Evolutionary conservation across 2,113 vertebrate genomes (phyloP), one percentile per base, ranked within the genome.

Genomic region (Prochilodus magdalenae): DNA sequence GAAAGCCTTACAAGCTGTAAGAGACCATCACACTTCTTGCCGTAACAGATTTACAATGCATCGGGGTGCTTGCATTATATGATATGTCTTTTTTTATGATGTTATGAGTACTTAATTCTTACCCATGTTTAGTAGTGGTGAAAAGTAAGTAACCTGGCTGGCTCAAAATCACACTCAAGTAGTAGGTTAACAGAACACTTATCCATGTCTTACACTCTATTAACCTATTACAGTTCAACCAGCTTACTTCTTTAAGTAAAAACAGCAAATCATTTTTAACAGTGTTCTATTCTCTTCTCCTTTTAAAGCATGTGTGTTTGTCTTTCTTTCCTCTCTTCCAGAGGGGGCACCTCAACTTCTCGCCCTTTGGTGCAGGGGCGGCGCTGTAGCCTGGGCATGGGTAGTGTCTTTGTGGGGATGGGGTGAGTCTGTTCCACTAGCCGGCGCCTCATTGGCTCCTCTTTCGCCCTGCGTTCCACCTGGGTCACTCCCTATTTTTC

Each of bases 261-360:
- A 22, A 55, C 51, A 55, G 3, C 51, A 55, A 22, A 44, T n/a
- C 20, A 57, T 60, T 60, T 60, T 60, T 44, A 15, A n/a, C 22
- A 22, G 22, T 20, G 29, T 18, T 30, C 10, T 60, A 60, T 65
- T 30, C 27, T 76, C 29, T 49, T 27, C 26, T 53, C 5, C 20
- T 83, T n/a, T 77, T 86, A 44, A 63, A 69, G 36, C 10, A 4
- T 62, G n/a, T 72, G 24, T 33, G 36, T 75, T 53, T 55, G 67
- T 89, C 60, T 87, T 70, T 86, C 59, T 78, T 81, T 72, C 91
- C 79, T 81, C 82, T 83, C 87, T 93, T 93, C 40, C 92, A 95
- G 94, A 94, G 94, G 89, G 87, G 92, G 86, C 94, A 95, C 87
- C 94, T 95, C 87, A 94, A 94, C 93, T 95, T 94, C 91, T 95